Conservation (phyloP, 2,113 vertebrate species). For the Rhinolophus ferrumequinum region DNA sequence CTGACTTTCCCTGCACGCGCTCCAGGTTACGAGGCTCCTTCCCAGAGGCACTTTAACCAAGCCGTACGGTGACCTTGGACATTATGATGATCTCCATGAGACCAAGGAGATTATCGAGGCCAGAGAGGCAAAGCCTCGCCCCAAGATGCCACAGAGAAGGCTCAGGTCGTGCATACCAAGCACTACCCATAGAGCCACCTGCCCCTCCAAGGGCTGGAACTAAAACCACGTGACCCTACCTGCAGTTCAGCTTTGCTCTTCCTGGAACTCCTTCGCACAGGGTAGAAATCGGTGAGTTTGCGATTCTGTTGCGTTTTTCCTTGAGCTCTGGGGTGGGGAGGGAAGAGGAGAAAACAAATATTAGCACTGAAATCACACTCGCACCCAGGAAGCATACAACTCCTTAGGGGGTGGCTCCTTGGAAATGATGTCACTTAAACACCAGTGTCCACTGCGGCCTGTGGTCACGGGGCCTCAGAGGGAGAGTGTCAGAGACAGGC, state of each 20-base stretch:
- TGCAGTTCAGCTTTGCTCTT: conserved; percentile 94
- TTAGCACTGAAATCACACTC: accelerated
- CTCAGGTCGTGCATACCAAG: accelerated
- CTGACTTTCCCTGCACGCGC: not conserved
- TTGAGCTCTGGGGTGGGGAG: conserved; percentile 85
- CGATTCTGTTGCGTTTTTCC: conserved; percentile 89
- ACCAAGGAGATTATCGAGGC: not conserved
- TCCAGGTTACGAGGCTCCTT: not conserved
- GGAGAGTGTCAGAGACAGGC: not conserved
- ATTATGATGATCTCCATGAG: accelerated
- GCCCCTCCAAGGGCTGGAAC: accelerated
- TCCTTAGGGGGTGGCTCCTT: not conserved
- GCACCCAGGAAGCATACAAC: too few species aligned
- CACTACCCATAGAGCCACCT: accelerated
- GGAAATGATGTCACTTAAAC: not conserved
- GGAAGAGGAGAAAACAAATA: not conserved
- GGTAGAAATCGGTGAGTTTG: conserved; percentile 97
- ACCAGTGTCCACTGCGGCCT: not conserved
- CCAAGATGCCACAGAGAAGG: too few species aligned
- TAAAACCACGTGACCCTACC: conserved; percentile 80
- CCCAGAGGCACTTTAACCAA: not conserved
- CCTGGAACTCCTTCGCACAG: conserved; percentile 93
- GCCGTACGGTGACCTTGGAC: not conserved
- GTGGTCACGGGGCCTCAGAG: not conserved
- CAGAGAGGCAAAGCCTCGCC: too few species aligned